Conservation (phyloP, 2,888 invertebrate species). For the Catotricha subobsoleta region DNA sequence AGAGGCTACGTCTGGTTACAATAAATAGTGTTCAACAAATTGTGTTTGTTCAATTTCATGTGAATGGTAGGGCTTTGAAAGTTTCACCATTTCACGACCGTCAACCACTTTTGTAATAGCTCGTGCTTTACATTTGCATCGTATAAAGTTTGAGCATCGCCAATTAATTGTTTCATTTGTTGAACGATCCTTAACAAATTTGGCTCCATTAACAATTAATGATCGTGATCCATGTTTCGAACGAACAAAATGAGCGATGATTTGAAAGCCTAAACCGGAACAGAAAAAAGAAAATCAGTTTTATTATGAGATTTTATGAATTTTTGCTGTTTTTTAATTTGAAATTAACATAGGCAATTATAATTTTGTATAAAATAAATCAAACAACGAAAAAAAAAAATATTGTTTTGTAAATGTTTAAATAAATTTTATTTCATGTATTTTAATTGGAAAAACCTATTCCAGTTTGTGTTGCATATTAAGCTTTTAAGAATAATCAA, state of each 20-base stretch:
- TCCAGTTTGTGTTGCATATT: too few relatives aligned
- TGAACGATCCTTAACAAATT: slow-evolving; percentile 12
- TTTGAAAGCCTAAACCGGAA: neutral
- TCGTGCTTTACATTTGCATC: slow-evolving; percentile 8
- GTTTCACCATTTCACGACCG: slow-evolving; percentile 8
- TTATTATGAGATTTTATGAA: neutral
- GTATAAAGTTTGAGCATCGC: slow-evolving; percentile 9
- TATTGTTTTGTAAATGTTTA: too few relatives aligned
- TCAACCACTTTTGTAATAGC: slow-evolving; percentile 6
- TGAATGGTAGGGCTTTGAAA: slow-evolving; percentile 6
- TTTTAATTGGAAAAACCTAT: too few relatives aligned
- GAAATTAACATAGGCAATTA: too few relatives aligned
- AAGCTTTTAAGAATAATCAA: too few relatives aligned
- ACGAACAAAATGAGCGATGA: neutral
- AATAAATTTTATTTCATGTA: too few relatives aligned
- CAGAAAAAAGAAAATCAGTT: neutral
- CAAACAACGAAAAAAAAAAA: too few relatives aligned
- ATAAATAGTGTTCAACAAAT: too few relatives aligned
- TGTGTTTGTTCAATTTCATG: slow-evolving; percentile 6
- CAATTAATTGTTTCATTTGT: slow-evolving; percentile 7
- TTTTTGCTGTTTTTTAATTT: neutral
- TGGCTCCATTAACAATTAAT: slow-evolving; percentile 3
- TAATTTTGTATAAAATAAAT: too few relatives aligned
- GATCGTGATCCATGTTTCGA: slow-evolving; percentile 4
- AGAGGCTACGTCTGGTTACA: too few relatives aligned